Percentiles rank a stretch among this genome's conserved stretches.
These are phyloP conservation scores for Congeria kusceri DNA, from an alignment of 2,888 invertebrate genomes.

Conservation along the genomic window DNA sequence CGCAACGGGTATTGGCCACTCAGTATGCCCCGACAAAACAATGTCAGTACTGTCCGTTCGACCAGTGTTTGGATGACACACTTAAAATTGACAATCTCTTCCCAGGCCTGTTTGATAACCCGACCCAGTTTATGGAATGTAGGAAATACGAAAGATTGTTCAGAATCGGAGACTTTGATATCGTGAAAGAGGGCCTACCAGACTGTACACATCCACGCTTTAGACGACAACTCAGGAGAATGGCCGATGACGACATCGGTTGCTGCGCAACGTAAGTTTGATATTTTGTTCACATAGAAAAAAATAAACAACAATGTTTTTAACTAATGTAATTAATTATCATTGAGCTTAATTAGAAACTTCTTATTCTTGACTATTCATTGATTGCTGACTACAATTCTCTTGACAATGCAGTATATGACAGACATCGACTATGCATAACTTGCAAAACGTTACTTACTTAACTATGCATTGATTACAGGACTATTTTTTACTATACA, in stretches of 20 bases:
- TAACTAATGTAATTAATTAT: too few relatives aligned
- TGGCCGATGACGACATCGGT: conserved; percentile 54
- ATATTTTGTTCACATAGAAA: background rate
- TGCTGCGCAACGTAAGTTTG: conserved; percentile 61
- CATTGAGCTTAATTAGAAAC: too few relatives aligned
- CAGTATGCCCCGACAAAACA: conserved; percentile 21
- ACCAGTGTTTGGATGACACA: conserved; percentile 55
- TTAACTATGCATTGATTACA: too few relatives aligned
- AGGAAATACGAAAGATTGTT: conserved; percentile 44
- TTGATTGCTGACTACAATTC: too few relatives aligned
- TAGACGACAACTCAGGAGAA: conserved; percentile 38
- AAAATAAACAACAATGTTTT: too few relatives aligned
- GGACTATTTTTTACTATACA: too few relatives aligned
- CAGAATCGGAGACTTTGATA: conserved; percentile 48
- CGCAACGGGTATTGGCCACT: conserved; percentile 13
- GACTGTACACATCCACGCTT: conserved; percentile 55
- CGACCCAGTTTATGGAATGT: conserved; percentile 53
- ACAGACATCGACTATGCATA: too few relatives aligned
- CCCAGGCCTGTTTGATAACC: conserved; percentile 60
- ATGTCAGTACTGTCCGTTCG: conserved; percentile 59
- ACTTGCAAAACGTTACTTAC: too few relatives aligned
- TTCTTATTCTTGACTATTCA: too few relatives aligned
- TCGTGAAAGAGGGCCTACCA: conserved; percentile 54
- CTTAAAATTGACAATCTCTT: conserved; percentile 46
- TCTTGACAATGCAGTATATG: too few relatives aligned